A percentile compares a stretch with the other conserved stretches of the same genome.
Conservation (phyloP, 1,140 invertebrate genomes). For the Lethrus apterus region DNA sequence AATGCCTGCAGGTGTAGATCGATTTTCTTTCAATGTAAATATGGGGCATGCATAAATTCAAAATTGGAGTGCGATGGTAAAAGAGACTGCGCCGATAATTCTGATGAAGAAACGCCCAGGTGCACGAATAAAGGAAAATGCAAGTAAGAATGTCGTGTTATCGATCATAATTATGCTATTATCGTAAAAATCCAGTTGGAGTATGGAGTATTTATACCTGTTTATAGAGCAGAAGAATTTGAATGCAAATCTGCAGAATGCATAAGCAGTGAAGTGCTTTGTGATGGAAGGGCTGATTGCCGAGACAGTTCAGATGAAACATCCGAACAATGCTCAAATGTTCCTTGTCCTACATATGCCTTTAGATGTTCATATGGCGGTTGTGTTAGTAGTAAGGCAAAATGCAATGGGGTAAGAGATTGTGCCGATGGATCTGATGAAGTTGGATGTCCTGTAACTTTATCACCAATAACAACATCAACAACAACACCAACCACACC, state of each 20-base stretch:
- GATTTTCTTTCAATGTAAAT: conserved; percentile 8
- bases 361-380: conserved; percentile 35
- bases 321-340: conserved; percentile 26
- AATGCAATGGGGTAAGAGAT: conserved; percentile 52
- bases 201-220: background rate
- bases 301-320: conserved; percentile 57
- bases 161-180: no score
- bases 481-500: background rate
- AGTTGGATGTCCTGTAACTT: background rate
- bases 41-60: conserved; percentile 14
- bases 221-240: conserved; percentile 34
- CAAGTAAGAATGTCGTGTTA: conserved; percentile 6
- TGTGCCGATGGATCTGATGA: conserved; percentile 68
- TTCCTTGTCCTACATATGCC: conserved; percentile 24
- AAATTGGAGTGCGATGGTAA: conserved; percentile 7
- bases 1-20: conserved; percentile 2
- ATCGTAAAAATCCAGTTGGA: no score
- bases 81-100: conserved; percentile 14
- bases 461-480: background rate
- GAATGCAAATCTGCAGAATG: conserved; percentile 50
- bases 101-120: conserved; percentile 5
- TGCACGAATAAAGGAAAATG: background rate
- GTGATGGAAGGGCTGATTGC: conserved; percentile 48
- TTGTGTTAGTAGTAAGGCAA: conserved; percentile 27
- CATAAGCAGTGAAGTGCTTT: conserved; percentile 47